Evolutionary conservation across 37 sponge, comb jelly and placozoan genomes (phyloP).

Genomic region (Geodia barretti): DNA sequence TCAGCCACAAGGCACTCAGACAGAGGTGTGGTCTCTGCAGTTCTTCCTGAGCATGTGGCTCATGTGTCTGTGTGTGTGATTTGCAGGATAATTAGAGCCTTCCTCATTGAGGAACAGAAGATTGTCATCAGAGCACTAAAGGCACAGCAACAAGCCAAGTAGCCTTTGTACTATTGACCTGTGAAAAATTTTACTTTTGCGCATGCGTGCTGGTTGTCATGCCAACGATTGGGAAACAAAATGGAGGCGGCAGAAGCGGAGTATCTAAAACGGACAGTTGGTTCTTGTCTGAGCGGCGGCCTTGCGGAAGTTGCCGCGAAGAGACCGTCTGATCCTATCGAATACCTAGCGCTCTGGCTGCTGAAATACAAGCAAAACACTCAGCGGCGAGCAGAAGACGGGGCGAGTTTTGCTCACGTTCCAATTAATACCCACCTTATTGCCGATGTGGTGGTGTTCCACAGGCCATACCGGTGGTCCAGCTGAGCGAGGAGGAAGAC

Average conservation of each 20-base stretch:
- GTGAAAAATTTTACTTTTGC: neutral
- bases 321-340: constrained; percentile 68
- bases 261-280: constrained; percentile 57
- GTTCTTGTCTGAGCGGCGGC: constrained; percentile 46
- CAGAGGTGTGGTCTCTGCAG: constrained; percentile 54
- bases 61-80: neutral
- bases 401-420: no score
- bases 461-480: no score
- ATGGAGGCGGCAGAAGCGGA: constrained; percentile 87
- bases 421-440: no score
- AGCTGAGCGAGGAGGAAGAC: no score
- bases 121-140: constrained; percentile 88
- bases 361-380: constrained; percentile 55
- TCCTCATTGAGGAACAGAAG: constrained; percentile 96
- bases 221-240: neutral
- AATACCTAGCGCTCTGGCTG: constrained; percentile 74
- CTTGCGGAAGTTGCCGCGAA: constrained; percentile 48
- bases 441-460: no score
- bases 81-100: constrained; percentile 90
- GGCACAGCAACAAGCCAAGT: constrained; percentile 12
- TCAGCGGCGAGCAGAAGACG: no score
- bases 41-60: neutral
- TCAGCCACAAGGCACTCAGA: constrained; percentile 71
- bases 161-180: neutral
- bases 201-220: constrained; percentile 30